Evolutionary conservation across 2,888 invertebrate genomes (phyloP).

Genomic region (Argyra leucocephala): DNA sequence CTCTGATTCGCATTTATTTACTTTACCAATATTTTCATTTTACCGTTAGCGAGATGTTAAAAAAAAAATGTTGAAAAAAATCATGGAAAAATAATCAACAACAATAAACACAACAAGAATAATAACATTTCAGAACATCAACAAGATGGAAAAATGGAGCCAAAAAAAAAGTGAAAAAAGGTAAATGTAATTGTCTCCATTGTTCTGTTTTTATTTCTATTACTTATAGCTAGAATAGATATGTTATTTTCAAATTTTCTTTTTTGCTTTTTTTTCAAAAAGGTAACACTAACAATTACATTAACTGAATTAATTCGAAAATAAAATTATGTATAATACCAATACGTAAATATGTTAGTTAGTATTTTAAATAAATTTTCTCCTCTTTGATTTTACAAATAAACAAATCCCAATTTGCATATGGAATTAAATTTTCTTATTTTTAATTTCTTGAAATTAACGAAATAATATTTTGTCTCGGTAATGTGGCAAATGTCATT

Average conservation of each 20-base stretch:
- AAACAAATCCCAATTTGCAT: no score
- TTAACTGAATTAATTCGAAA: slow-evolving; percentile 6
- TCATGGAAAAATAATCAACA: slow-evolving; percentile 1
- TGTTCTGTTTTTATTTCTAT: not conserved
- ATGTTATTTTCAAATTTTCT: no score
- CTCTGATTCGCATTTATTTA: slow-evolving; percentile 6
- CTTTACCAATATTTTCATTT: slow-evolving; percentile 1
- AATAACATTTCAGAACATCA: not conserved
- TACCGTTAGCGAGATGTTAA: not conserved
- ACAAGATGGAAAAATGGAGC: not conserved
- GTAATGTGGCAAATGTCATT: no score
- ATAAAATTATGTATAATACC: not conserved
- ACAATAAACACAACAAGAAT: not conserved
- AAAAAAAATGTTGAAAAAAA: not conserved
- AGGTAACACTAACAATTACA: not conserved
- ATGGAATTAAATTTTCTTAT: not conserved
- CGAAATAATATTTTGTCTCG: no score
- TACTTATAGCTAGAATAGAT: not conserved
- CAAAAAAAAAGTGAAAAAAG: not conserved
- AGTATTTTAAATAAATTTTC: no score
- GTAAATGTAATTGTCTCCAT: slow-evolving; percentile 3
- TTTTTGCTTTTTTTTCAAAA: not conserved
- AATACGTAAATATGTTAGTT: no score
- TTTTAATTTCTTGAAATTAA: no score
- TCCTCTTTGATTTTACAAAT: no score